phyloP scores from a whole-genome alignment of 2,888 invertebrate species.

The Sialis fuliginosa region DNA sequence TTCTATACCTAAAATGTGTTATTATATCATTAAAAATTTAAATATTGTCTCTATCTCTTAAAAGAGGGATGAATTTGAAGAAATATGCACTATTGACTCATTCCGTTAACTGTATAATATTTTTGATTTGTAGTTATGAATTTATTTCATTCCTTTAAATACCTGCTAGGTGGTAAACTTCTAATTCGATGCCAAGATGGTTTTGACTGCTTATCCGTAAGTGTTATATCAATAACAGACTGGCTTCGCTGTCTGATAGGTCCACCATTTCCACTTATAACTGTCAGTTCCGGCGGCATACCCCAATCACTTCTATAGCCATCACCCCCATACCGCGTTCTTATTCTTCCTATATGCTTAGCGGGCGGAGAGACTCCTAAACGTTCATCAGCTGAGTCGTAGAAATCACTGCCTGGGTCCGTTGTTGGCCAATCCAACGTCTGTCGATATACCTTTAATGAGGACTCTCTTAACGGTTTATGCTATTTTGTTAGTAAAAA shows the following conservation, averaged over 20 bases:
- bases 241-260: conserved; percentile 26
- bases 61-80: too few species aligned
- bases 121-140: not conserved
- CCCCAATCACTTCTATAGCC: conserved; percentile 28
- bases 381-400: conserved; percentile 41
- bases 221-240: conserved; percentile 30
- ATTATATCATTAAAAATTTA: too few species aligned
- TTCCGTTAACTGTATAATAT: too few species aligned
- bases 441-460: conserved; percentile 7
- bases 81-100: too few species aligned
- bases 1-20: too few species aligned
- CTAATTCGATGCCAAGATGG: conserved; percentile 33
- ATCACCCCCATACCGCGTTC: conserved; percentile 25
- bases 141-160: not conserved
- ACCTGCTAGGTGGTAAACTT: conserved; percentile 20
- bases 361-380: conserved; percentile 27
- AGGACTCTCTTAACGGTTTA: conserved; percentile 3
- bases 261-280: conserved; percentile 12
- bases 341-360: conserved; percentile 27
- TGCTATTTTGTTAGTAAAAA: not conserved
- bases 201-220: conserved; percentile 26
- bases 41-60: too few species aligned
- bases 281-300: conserved; percentile 35
- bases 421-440: conserved; percentile 25
- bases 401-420: conserved; percentile 45